These are phyloP conservation scores for Rhadinocentrus ornatus DNA, from an alignment of 2,797 vertebrate genomes.

Conservation along the genomic window DNA sequence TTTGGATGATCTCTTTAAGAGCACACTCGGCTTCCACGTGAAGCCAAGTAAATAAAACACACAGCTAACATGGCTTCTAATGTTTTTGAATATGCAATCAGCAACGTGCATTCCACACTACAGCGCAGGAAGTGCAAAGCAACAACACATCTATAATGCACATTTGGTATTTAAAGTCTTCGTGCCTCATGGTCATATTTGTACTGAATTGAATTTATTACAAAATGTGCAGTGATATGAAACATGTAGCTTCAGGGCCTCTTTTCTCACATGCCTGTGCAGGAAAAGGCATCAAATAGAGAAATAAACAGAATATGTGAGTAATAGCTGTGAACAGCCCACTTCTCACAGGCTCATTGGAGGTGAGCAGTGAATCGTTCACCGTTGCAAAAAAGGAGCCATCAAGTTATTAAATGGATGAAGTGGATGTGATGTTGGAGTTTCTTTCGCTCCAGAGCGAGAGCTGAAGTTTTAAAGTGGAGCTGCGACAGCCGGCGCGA, in stretches of 20 bases:
- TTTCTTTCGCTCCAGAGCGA: constrained; percentile 68
- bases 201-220: constrained; percentile 84
- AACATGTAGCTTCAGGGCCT: constrained; percentile 83
- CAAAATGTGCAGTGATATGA: constrained; percentile 84
- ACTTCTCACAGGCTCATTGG: constrained; percentile 61
- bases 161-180: constrained; percentile 83
- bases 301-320: constrained; percentile 78
- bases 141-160: constrained; percentile 74
- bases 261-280: constrained; percentile 68
- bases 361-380: constrained; percentile 57
- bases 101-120: constrained; percentile 53
- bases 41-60: constrained; percentile 64
- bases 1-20: constrained; percentile 74
- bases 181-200: constrained; percentile 84
- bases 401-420: constrained; percentile 65
- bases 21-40: constrained; percentile 40
- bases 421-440: constrained; percentile 63
- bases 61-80: constrained; percentile 46
- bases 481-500: constrained; percentile 26
- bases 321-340: constrained; percentile 60
- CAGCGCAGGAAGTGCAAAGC: constrained; percentile 47
- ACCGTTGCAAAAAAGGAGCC: constrained; percentile 33
- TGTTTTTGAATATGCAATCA: constrained; percentile 64
- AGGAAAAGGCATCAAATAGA: constrained; percentile 73
- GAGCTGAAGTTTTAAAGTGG: constrained; percentile 41